Percentiles rank a stretch among this genome's conserved stretches.
Evolutionary conservation across 2,113 vertebrate species (phyloP).

Genomic region (Hucho hucho): DNA sequence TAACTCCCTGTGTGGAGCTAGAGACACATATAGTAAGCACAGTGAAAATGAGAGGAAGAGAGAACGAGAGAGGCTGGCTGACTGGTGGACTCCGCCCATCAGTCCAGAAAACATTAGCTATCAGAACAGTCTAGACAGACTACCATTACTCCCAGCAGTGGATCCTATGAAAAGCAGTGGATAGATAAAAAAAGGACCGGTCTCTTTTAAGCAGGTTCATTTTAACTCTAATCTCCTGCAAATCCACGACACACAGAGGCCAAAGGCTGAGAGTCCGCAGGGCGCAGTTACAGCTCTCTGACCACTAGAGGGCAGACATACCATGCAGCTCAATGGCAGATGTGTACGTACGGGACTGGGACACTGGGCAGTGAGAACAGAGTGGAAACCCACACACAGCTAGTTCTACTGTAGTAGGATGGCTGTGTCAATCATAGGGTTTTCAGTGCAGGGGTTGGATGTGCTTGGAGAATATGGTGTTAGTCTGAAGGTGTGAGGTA

Average conservation of each 20-base stretch:
- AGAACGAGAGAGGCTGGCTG: neutral
- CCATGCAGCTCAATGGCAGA: slow-evolving; percentile 11
- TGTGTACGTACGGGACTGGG: slow-evolving; percentile 2
- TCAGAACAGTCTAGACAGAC: slow-evolving; percentile 43
- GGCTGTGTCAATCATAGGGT: no score
- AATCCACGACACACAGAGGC: slow-evolving; percentile 40
- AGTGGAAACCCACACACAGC: no score
- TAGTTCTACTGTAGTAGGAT: no score
- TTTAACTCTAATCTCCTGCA: slow-evolving; percentile 69
- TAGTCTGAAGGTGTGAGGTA: neutral
- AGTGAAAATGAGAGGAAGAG: neutral
- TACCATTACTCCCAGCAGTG: slow-evolving; percentile 40
- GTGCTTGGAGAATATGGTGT: no score
- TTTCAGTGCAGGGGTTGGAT: no score
- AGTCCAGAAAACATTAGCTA: neutral
- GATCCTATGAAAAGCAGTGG: slow-evolving; percentile 34
- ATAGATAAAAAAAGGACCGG: slow-evolving; percentile 31
- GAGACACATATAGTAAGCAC: neutral
- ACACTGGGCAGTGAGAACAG: no score
- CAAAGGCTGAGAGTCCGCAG: neutral
- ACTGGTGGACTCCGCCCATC: neutral
- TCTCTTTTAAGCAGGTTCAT: slow-evolving; percentile 59
- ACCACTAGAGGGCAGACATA: slow-evolving; percentile 65
- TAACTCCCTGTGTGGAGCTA: neutral
- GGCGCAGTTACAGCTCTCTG: slow-evolving; percentile 24